Evolutionary conservation across 2,888 invertebrate genomes (phyloP).

Genomic region (Bellardia bayeri): DNA sequence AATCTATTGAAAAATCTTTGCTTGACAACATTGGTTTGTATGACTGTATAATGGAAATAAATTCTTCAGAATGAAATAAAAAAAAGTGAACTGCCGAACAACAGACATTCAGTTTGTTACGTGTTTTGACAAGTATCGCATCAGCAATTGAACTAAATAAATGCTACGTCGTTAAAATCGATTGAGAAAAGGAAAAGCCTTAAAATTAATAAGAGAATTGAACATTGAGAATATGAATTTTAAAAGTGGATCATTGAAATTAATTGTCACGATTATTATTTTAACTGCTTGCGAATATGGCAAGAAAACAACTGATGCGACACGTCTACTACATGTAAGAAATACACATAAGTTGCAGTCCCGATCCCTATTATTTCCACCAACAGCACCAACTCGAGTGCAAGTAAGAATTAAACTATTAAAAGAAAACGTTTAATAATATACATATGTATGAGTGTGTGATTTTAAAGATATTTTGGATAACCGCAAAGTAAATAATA

Average conservation of each 20-base stretch:
- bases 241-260: slow-evolving; percentile 29
- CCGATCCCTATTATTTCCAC: slow-evolving; percentile 75
- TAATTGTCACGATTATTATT: slow-evolving; percentile 2
- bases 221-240: slow-evolving; percentile 34
- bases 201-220: slow-evolving; percentile 1
- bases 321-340: slow-evolving; percentile 60
- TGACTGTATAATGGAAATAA: slow-evolving; percentile 2
- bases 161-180: background rate
- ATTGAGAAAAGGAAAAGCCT: background rate
- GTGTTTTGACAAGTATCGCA: slow-evolving; percentile 49
- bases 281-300: slow-evolving; percentile 13
- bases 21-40: too few relatives aligned
- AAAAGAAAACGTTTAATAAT: background rate
- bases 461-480: background rate
- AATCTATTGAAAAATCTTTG: too few relatives aligned
- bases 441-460: background rate
- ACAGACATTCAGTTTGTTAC: slow-evolving; percentile 53
- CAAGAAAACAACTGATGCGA: slow-evolving; percentile 24
- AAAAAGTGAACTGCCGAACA: background rate
- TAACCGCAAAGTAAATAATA: background rate
- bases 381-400: slow-evolving; percentile 76
- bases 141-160: slow-evolving; percentile 18
- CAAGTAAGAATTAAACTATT: slow-evolving; percentile 74
- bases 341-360: slow-evolving; percentile 56
- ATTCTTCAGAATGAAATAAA: slow-evolving; percentile 22